Evolutionary conservation across 2,113 vertebrate species (phyloP).

Genomic region (Xiphias gladius): DNA sequence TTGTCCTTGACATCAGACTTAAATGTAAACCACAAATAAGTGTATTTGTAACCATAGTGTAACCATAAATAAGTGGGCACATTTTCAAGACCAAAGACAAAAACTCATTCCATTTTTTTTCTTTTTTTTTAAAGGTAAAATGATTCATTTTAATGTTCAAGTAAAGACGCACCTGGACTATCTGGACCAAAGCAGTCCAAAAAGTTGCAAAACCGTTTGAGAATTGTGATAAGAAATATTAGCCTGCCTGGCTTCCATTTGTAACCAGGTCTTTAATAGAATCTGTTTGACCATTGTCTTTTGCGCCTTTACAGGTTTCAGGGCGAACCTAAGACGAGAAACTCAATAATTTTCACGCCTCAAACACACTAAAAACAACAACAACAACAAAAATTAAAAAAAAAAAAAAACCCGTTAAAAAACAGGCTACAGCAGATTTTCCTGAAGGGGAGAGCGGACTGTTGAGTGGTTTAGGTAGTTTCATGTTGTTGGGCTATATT

Average conservation of each 20-base stretch:
- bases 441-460: slow-evolving; percentile 82
- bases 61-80: not conserved
- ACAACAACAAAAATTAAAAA: not conserved
- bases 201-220: not conserved
- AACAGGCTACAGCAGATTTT: not conserved
- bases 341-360: not conserved
- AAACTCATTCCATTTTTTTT: not conserved
- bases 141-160: not conserved
- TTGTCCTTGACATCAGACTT: slow-evolving; percentile 34
- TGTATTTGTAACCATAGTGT: too few relatives aligned
- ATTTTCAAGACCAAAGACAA: not conserved
- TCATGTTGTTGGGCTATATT: slow-evolving; percentile 97
- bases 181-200: not conserved
- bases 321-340: not conserved
- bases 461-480: slow-evolving; percentile 99
- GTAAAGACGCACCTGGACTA: not conserved
- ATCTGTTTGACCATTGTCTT: not conserved
- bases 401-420: not conserved
- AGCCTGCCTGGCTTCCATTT: not conserved
- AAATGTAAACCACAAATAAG: slow-evolving; percentile 9
- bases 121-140: not conserved
- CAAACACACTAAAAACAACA: not conserved
- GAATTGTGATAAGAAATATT: not conserved
- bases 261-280: not conserved
- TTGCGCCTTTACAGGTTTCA: slow-evolving; percentile 12